Percentiles rank a stretch among this genome's conserved stretches.
Conservation (phyloP, 1,140 invertebrate species). For the Watersipora subatra region DNA sequence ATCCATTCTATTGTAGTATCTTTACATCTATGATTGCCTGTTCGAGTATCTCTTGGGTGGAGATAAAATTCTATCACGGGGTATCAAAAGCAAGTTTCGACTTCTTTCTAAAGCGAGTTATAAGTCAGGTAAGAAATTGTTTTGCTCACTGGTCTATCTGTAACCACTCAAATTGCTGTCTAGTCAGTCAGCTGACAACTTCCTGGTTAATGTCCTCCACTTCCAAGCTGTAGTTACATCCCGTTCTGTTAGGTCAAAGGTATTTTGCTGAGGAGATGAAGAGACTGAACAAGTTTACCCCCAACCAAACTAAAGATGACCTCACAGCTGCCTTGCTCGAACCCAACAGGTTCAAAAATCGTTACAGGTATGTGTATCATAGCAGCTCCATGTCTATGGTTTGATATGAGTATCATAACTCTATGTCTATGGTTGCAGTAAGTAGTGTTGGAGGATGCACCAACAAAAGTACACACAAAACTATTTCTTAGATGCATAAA, state of each 20-base stretch:
- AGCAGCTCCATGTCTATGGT: too few species aligned
- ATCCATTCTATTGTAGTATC: constrained; percentile 23
- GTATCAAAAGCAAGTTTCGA: neutral
- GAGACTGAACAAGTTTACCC: constrained; percentile 16
- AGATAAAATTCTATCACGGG: constrained; percentile 13
- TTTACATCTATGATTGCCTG: constrained; percentile 34
- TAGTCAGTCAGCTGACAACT: neutral
- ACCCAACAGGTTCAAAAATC: constrained; percentile 25
- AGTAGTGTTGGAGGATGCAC: too few species aligned
- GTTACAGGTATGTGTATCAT: constrained; percentile 21
- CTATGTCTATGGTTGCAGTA: too few species aligned
- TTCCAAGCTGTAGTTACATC: too few species aligned
- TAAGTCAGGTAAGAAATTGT: neutral
- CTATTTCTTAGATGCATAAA: too few species aligned
- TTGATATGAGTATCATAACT: too few species aligned
- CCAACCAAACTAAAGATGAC: constrained; percentile 12
- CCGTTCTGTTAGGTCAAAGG: neutral
- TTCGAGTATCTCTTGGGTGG: constrained; percentile 29
- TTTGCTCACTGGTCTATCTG: too few species aligned
- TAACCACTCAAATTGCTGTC: too few species aligned
- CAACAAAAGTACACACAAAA: too few species aligned
- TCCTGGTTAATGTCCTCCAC: too few species aligned
- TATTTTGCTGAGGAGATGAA: neutral
- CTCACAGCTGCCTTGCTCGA: constrained; percentile 14
- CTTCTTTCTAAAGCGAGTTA: neutral